Evolutionary conservation across 2,888 invertebrate genomes (phyloP).

Genomic region (Cyrtodaria siliqua): DNA sequence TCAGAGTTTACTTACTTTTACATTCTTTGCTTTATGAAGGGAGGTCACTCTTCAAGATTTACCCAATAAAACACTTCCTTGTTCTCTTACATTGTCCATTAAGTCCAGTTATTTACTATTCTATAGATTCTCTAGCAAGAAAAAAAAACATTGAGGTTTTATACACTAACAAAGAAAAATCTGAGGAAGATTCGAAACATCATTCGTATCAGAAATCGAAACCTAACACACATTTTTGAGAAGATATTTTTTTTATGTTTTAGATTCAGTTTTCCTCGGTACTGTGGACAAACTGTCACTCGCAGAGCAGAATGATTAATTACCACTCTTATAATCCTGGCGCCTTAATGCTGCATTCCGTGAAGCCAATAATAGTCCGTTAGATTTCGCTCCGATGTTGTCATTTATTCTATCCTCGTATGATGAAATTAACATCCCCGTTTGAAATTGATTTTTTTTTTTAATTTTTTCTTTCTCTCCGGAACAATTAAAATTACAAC

Average conservation of each 20-base stretch:
- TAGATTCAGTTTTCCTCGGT: too few species aligned
- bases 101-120: neutral
- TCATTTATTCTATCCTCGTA: constrained; percentile 4
- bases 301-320: constrained; percentile 64
- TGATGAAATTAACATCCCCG: constrained; percentile 11
- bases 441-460: constrained; percentile 5
- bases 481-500: neutral
- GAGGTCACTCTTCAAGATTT: constrained; percentile 2
- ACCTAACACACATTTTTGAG: too few species aligned
- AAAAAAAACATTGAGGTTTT: too few species aligned
- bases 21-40: neutral
- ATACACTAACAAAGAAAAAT: too few species aligned
- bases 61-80: neutral
- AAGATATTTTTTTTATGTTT: too few species aligned
- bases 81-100: constrained; percentile 1
- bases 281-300: constrained; percentile 68
- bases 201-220: too few species aligned
- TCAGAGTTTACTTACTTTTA: too few species aligned
- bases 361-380: constrained; percentile 39
- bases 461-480: neutral
- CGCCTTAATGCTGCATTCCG: constrained; percentile 27
- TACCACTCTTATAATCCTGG: constrained; percentile 45
- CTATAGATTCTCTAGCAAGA: too few species aligned
- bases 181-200: too few species aligned
- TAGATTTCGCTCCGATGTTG: constrained; percentile 39